Conservation (phyloP, 2,113 vertebrate species). For the Melospiza georgiana region DNA sequence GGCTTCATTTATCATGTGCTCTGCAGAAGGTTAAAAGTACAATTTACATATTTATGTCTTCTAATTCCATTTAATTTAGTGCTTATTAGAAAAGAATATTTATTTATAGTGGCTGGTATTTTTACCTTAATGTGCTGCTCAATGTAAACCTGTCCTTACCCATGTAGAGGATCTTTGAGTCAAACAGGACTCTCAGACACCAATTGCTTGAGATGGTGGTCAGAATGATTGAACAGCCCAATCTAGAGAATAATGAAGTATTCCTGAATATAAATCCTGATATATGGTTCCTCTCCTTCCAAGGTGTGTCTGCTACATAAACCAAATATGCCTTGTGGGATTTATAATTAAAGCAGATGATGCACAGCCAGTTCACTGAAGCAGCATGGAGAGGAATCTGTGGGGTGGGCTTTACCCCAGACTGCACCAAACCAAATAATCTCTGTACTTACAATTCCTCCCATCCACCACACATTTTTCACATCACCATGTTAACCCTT, state of each 20-base stretch:
- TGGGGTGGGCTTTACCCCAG: background rate
- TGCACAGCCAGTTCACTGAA: background rate
- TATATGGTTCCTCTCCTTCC: background rate
- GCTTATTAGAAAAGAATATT: background rate
- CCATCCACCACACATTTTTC: background rate
- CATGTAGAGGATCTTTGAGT: background rate
- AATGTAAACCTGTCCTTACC: background rate
- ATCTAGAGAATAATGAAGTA: background rate
- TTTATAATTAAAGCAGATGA: background rate
- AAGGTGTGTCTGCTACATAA: background rate
- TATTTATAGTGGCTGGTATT: background rate
- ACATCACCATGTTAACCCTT: background rate
- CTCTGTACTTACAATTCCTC: background rate
- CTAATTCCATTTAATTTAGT: background rate
- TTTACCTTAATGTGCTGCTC: background rate
- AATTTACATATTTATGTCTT: background rate
- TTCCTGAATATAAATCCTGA: background rate
- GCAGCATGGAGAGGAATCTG: background rate
- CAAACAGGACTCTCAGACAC: background rate
- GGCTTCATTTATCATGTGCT: background rate
- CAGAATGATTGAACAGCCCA: background rate
- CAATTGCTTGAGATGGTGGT: background rate
- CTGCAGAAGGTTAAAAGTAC: background rate
- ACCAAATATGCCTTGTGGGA: rapidly evolving
- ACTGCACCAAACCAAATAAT: rapidly evolving